A percentile compares a stretch with the other conserved stretches of the same genome.
These are phyloP conservation scores for Labeo catla DNA, from an alignment of 2,113 vertebrate species.

Conservation along the genomic window DNA sequence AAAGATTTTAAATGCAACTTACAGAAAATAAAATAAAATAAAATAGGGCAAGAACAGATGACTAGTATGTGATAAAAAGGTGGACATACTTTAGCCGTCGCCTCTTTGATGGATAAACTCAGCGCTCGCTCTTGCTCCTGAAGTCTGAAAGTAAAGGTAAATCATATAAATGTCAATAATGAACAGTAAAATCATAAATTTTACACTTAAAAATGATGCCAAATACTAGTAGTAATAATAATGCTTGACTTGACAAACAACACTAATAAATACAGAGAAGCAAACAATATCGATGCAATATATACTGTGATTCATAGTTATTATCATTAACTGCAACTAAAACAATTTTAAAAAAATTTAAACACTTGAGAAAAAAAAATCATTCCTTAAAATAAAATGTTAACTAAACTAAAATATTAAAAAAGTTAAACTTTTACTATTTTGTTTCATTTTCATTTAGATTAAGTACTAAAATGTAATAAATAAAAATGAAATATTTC, in stretches of 20 bases:
- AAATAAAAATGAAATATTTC: neutral
- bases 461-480: too few species aligned
- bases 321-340: too few species aligned
- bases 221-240: neutral
- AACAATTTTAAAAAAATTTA: too few species aligned
- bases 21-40: too few species aligned
- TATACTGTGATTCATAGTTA: neutral
- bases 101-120: conserved; percentile 82
- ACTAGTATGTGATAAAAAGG: too few species aligned
- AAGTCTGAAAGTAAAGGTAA: conserved; percentile 75
- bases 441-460: too few species aligned
- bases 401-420: too few species aligned
- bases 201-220: neutral
- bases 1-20: too few species aligned
- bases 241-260: neutral
- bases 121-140: conserved; percentile 81
- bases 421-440: too few species aligned
- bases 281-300: neutral
- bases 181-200: conserved; percentile 56
- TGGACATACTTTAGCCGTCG: conserved; percentile 84
- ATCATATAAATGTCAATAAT: neutral
- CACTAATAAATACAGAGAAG: neutral
- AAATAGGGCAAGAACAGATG: too few species aligned
- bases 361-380: too few species aligned
- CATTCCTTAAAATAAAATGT: too few species aligned